Base-by-base conservation (phyloP, 2,888 invertebrate species). In the Tetramorium bicarinatum region DNA sequence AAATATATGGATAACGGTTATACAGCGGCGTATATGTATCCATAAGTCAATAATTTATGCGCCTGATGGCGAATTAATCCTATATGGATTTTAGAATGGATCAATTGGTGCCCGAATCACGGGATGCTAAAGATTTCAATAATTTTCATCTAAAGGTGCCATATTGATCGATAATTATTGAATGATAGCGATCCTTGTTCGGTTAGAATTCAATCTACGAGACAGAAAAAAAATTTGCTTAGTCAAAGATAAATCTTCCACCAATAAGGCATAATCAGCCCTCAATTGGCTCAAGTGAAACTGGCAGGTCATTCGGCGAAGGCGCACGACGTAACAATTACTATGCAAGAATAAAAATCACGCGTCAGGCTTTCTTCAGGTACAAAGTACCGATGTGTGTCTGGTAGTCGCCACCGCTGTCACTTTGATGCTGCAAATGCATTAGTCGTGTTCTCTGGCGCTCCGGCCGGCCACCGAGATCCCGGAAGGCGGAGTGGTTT, bases 401-500 rank as follows among this genome's bases (percentile, higher is more conserved):
- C 84, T 86, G 84, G 81, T 77, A 86, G 88, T 89, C 87, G 83
- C 83, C 81, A 34, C 25, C 77, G 52, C 89, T 88, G 89, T 88
- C 89, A 88, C 75, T 86, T 85, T 66, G 83, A 77, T 82, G 81
- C 82, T 86, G 88, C 82, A 91, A 89, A 91, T 89, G 87, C 85
- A 85, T 91, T 90, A 88, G 87, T 86, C 90, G 90, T 90, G 91
- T 91, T 85, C 66, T 47, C 84, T 72, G 76, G 79, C 82, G 83
- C 82, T 86, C 87, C 75, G 61, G 74, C 64, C 47, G 82, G 56
- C 59, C 87, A 59, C 87, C 90, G 85, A 91, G 86, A 92, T 93
- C 87, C 90, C 91, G 92, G 92, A 93, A 93, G 92, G 86, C 88
- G 87, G 82, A 88, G 84, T 83, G 87, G 84, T 85, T 89, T 83